Evolutionary conservation across 64 coral and sea anemone genomes (phyloP).

Genomic region (Montipora foliosa): DNA sequence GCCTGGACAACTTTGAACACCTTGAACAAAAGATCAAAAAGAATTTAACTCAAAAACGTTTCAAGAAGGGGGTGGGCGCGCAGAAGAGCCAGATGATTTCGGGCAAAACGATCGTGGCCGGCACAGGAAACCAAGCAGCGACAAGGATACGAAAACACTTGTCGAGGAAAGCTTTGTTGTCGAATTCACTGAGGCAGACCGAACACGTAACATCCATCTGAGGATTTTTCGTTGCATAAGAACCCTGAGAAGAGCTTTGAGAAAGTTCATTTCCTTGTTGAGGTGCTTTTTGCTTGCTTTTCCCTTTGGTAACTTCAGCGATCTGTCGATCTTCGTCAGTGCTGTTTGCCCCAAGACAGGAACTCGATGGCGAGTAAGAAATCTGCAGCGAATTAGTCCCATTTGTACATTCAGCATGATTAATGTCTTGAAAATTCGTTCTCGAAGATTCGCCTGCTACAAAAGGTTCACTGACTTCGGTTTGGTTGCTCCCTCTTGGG

Average conservation of each 20-base stretch:
- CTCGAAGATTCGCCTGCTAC: background rate
- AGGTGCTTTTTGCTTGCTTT: background rate
- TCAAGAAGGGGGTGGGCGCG: background rate
- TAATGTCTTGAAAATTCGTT: background rate
- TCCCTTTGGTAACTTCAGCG: background rate
- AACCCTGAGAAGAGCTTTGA: background rate
- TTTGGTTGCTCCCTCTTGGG: background rate
- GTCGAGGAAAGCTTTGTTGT: slow-evolving; percentile 91
- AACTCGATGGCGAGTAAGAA: background rate
- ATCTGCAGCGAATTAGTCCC: background rate
- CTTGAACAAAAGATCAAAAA: too few relatives aligned
- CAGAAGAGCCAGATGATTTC: background rate
- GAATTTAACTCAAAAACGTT: background rate
- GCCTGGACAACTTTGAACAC: too few relatives aligned
- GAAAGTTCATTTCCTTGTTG: background rate
- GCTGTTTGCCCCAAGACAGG: background rate
- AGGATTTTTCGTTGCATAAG: slow-evolving; percentile 28
- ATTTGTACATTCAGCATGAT: background rate
- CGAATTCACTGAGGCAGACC: slow-evolving; percentile 88
- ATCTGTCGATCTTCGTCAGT: slow-evolving; percentile 28
- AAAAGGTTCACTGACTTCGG: background rate
- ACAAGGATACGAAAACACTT: slow-evolving; percentile 98
- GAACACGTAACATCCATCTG: slow-evolving; percentile 72
- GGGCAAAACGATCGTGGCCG: background rate
- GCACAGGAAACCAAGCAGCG: background rate